phyloP scores from a whole-genome alignment of 2,113 vertebrate genomes.

The Carassius gibelio region DNA sequence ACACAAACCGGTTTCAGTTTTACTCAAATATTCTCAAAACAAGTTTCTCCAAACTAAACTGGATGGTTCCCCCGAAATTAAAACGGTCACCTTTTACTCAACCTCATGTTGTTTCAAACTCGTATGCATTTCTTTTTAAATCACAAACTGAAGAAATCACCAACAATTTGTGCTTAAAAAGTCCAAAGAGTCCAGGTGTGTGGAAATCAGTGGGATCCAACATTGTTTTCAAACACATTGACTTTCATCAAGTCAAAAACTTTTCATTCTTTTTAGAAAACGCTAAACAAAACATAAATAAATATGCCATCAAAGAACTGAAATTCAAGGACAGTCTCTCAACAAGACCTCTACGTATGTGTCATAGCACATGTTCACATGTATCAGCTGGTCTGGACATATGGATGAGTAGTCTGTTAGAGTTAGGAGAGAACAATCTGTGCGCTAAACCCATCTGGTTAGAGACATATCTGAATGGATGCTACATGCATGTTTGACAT shows the following conservation, averaged over 20 bases:
- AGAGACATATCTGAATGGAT: background rate
- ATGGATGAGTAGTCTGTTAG: background rate
- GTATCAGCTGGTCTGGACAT: conserved; percentile 12
- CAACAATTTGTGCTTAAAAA: background rate
- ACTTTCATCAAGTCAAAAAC: background rate
- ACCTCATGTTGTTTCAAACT: background rate
- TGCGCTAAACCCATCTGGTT: background rate
- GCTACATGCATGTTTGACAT: background rate
- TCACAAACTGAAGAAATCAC: background rate
- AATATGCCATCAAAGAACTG: background rate
- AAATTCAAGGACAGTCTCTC: background rate
- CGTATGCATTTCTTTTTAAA: background rate
- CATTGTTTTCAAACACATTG: background rate
- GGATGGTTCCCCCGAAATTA: background rate
- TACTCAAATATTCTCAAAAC: background rate
- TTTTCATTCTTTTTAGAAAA: background rate
- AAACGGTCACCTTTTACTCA: background rate
- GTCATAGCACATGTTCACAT: background rate
- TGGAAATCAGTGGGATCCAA: background rate
- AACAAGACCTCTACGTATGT: background rate
- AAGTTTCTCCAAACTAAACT: background rate
- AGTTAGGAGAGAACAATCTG: background rate
- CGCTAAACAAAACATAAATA: background rate
- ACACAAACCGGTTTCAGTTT: background rate
- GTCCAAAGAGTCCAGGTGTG: background rate